Conservation (phyloP, 2,888 invertebrate species). For the Mesorhabditis belari region DNA sequence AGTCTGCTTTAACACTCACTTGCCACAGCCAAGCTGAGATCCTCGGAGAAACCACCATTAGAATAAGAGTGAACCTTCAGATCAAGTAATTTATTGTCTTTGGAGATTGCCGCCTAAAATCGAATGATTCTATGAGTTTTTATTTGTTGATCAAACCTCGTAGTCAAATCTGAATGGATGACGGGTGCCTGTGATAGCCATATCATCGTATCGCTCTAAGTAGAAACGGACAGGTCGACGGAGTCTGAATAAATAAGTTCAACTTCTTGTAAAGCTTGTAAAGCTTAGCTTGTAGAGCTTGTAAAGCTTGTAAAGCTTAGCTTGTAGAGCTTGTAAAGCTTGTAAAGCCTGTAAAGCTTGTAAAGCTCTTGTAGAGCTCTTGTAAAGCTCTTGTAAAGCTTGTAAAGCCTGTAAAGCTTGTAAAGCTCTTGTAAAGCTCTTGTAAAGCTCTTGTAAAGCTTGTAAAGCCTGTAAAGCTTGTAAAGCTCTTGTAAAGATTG, state of each 20-base stretch:
- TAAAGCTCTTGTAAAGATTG: too few species aligned
- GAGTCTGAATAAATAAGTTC: slow-evolving; percentile 60
- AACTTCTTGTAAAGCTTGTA: too few species aligned
- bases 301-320: too few species aligned
- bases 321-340: too few species aligned
- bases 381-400: too few species aligned
- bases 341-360: too few species aligned
- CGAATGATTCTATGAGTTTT: neutral
- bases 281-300: too few species aligned
- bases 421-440: too few species aligned
- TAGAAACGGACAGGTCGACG: slow-evolving; percentile 74
- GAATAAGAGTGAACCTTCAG: slow-evolving; percentile 69
- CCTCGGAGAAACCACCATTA: slow-evolving; percentile 76
- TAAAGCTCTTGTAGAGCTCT: too few species aligned
- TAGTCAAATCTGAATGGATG: slow-evolving; percentile 83
- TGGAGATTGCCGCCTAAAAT: slow-evolving; percentile 60
- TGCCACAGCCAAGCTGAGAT: slow-evolving; percentile 64
- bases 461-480: too few species aligned
- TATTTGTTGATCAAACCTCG: slow-evolving; percentile 58
- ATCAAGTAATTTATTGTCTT: slow-evolving; percentile 70
- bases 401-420: too few species aligned
- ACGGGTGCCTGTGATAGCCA: slow-evolving; percentile 77
- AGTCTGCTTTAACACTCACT: slow-evolving; percentile 29
- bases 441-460: too few species aligned
- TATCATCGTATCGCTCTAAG: slow-evolving; percentile 87